A percentile compares a stretch with the other conserved stretches of the same genome.
These are phyloP conservation scores for Pollenia labialis DNA, from an alignment of 2,888 invertebrate species.

Conservation along the genomic window DNA sequence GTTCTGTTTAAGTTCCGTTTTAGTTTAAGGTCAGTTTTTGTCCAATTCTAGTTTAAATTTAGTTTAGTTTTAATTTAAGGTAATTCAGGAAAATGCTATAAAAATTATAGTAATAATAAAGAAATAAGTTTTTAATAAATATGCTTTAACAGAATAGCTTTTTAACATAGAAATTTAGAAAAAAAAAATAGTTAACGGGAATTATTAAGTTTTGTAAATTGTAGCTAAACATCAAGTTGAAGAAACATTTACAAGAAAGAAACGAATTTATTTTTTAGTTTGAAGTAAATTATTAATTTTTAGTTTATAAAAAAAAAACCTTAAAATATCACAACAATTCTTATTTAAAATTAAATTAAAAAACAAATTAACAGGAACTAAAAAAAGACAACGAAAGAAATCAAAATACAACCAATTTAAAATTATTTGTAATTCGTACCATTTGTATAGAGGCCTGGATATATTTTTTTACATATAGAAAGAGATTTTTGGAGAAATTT, in stretches of 20 bases:
- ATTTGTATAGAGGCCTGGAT: slow-evolving; percentile 83
- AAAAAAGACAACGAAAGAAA: slow-evolving; percentile 70
- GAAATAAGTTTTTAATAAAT: too few species aligned
- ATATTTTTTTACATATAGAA: slow-evolving; percentile 24
- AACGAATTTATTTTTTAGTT: background rate
- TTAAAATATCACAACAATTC: slow-evolving; percentile 53
- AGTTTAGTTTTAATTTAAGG: too few species aligned
- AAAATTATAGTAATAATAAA: too few species aligned
- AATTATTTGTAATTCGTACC: slow-evolving; percentile 78
- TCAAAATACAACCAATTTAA: slow-evolving; percentile 78
- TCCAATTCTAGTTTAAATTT: too few species aligned
- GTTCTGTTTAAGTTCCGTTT: too few species aligned
- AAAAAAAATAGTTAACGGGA: slow-evolving; percentile 8
- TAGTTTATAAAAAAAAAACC: slow-evolving; percentile 40
- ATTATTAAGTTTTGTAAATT: slow-evolving; percentile 12
- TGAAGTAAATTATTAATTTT: slow-evolving; percentile 32
- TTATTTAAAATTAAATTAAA: background rate
- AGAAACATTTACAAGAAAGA: slow-evolving; percentile 41
- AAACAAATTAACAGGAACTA: slow-evolving; percentile 28
- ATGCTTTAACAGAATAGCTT: too few species aligned
- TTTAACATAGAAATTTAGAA: background rate
- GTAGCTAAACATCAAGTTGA: slow-evolving; percentile 41
- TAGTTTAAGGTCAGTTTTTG: too few species aligned
- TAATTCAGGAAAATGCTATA: too few species aligned
- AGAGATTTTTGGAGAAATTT: slow-evolving; percentile 66